Percentiles rank a stretch among this genome's conserved stretches.
phyloP scores from a whole-genome alignment of 2,888 invertebrate species.

The Metacarcinus magister region DNA sequence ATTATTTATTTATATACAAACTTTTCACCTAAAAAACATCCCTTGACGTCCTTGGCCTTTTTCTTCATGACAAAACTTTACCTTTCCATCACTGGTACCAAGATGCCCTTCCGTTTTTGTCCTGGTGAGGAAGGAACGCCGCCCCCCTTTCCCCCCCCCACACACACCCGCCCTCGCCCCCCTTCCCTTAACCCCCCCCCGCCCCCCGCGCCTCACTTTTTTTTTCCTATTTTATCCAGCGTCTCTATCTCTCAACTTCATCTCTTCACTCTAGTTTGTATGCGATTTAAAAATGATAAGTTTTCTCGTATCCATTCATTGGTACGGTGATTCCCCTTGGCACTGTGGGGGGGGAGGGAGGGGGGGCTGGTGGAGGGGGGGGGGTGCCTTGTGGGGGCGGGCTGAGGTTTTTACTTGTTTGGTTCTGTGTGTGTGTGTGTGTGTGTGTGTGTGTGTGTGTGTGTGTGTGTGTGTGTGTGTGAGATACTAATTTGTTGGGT shows the following conservation, averaged over 20 bases:
- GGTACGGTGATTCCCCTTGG: background rate
- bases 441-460: background rate
- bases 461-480: background rate
- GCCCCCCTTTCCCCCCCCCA: background rate
- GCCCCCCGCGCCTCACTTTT: background rate
- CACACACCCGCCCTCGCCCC: no score
- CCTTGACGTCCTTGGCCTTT: constrained; percentile 43
- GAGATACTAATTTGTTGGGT: background rate
- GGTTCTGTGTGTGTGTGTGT: background rate
- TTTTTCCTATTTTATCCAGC: background rate
- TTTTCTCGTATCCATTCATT: constrained; percentile 26
- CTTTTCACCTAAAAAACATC: constrained; percentile 40
- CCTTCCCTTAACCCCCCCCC: background rate
- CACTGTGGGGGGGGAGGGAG: background rate
- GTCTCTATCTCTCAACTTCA: background rate
- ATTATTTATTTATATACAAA: constrained; percentile 48
- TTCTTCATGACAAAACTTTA: constrained; percentile 48
- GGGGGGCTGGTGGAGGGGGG: background rate
- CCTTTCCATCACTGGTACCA: constrained; percentile 41
- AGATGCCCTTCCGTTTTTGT: constrained; percentile 14
- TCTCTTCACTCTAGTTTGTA: background rate
- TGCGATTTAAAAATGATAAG: constrained; percentile 26
- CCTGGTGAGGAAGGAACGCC: background rate
- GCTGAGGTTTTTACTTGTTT: background rate
- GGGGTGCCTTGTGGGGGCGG: background rate